phyloP scores from a whole-genome alignment of 2,888 invertebrate genomes.

The Cosmia pyralina region DNA sequence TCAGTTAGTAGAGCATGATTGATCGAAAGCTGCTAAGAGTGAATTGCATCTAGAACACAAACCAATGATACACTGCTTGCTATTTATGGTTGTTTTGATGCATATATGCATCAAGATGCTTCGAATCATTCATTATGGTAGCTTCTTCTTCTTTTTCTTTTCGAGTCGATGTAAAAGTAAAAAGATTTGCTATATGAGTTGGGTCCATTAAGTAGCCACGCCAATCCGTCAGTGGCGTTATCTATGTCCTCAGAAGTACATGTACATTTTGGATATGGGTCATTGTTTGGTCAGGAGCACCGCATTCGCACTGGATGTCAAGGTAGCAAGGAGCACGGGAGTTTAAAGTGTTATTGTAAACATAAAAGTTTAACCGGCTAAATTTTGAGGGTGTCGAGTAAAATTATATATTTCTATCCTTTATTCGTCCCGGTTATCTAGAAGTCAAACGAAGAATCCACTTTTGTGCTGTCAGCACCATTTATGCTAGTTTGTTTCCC shows the following conservation, averaged over 20 bases:
- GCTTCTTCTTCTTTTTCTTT: neutral
- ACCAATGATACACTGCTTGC: neutral
- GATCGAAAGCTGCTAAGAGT: slow-evolving; percentile 23
- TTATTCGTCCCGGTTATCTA: neutral
- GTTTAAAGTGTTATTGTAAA: neutral
- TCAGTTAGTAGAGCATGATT: slow-evolving; percentile 37
- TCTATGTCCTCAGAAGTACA: neutral
- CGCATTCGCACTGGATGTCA: neutral
- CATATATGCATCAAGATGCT: too few species aligned
- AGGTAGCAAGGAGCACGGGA: neutral
- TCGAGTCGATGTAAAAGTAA: too few species aligned
- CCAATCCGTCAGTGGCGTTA: neutral
- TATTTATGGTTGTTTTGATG: too few species aligned
- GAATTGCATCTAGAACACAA: slow-evolving; percentile 15
- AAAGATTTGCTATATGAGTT: too few species aligned
- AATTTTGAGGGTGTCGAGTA: neutral
- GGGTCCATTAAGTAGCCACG: neutral
- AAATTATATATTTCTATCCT: neutral
- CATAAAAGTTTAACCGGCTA: neutral
- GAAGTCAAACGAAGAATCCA: neutral
- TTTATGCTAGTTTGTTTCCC: neutral
- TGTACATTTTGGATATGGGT: neutral
- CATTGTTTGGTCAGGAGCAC: neutral
- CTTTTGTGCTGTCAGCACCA: neutral
- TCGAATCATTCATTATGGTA: neutral